Percentiles rank a stretch among this genome's conserved stretches.
phyloP scores from a whole-genome alignment of 2,888 invertebrate genomes.

The Poecilobothrus nobilitatus region DNA sequence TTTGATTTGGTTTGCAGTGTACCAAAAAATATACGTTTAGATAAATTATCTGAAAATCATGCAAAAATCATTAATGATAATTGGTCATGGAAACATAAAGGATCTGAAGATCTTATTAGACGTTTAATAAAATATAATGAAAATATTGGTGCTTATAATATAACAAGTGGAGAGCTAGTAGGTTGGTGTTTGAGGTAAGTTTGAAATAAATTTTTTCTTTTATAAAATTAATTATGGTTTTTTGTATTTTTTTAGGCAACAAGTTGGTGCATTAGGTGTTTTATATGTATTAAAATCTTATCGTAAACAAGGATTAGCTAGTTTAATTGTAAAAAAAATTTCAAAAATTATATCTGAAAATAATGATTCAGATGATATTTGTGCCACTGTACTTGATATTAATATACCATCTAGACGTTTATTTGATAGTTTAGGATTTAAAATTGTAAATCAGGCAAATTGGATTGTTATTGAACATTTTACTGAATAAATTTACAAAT shows the following conservation, averaged over 20 bases:
- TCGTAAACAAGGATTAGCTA: conserved; percentile 23
- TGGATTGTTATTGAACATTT: conserved; percentile 11
- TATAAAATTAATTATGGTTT: no score
- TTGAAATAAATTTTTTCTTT: no score
- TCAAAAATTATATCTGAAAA: conserved; percentile 21
- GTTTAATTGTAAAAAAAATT: conserved; percentile 22
- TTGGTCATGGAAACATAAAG: conserved; percentile 25
- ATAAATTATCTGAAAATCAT: conserved; percentile 19
- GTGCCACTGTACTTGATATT: conserved; percentile 21
- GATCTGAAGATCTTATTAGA: conserved; percentile 17
- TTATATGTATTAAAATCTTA: conserved; percentile 23
- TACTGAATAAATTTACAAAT: no score
- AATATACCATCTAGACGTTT: conserved; percentile 23
- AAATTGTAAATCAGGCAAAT: conserved; percentile 17
- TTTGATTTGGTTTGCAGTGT: conserved; percentile 15
- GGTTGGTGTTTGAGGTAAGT: conserved; percentile 25
- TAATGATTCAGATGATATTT: conserved; percentile 20
- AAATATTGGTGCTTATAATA: conserved; percentile 22
- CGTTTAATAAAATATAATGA: not conserved
- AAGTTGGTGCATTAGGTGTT: conserved; percentile 23
- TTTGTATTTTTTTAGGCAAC: conserved; percentile 15
- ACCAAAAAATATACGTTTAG: conserved; percentile 22
- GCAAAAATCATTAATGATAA: conserved; percentile 21
- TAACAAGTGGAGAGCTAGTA: conserved; percentile 20
- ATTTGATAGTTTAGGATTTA: conserved; percentile 25